phyloP scores from a whole-genome alignment of 2,888 invertebrate species.

The Scaptomyza reducta region DNA sequence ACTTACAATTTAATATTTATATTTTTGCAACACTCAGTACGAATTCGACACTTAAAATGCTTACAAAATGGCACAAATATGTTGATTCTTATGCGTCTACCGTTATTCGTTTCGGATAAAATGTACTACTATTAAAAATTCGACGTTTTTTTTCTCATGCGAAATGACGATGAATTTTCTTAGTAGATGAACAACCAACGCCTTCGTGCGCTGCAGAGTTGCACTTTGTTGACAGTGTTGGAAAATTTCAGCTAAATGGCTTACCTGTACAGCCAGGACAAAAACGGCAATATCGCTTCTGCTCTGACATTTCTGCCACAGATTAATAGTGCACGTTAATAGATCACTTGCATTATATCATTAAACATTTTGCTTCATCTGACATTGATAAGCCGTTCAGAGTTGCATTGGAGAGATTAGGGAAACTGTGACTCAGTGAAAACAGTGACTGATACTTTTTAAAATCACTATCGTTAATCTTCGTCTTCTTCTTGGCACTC shows the following conservation, averaged over 20 bases:
- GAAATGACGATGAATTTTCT: conserved; percentile 82
- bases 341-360: background rate
- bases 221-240: conserved; percentile 37
- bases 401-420: conserved; percentile 5
- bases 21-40: conserved; percentile 59
- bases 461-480: conserved; percentile 5
- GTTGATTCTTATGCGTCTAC: conserved; percentile 67
- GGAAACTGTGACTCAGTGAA: background rate
- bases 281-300: background rate
- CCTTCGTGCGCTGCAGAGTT: conserved; percentile 68
- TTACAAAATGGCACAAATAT: conserved; percentile 75
- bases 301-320: background rate
- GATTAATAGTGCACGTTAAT: background rate
- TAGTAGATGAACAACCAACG: conserved; percentile 75
- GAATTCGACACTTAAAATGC: conserved; percentile 66
- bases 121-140: conserved; percentile 70
- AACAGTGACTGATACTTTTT: conserved; percentile 15
- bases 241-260: conserved; percentile 5
- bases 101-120: conserved; percentile 69
- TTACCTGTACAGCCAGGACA: conserved; percentile 8
- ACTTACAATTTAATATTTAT: conserved; percentile 74
- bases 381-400: conserved; percentile 15
- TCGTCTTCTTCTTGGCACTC: conserved; percentile 1
- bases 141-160: conserved; percentile 76
- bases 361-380: conserved; percentile 1